Percentiles rank a stretch among this genome's conserved stretches.
Conservation (phyloP, 1,140 invertebrate species). For the Aricia agestis region DNA sequence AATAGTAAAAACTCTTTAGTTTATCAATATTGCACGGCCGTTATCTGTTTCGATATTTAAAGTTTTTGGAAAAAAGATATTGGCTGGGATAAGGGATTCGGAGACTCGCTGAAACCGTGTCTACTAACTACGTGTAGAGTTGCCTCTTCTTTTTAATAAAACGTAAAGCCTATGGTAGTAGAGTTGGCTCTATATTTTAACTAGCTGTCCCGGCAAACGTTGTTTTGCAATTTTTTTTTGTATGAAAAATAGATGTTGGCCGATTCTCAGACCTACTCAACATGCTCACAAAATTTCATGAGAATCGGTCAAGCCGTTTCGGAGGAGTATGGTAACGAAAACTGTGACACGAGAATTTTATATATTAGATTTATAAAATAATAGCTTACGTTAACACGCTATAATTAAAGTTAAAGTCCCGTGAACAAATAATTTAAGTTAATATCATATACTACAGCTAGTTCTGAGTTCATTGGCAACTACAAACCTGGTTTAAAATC, state of each 20-base stretch:
- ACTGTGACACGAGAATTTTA: too few species aligned
- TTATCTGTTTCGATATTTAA: not conserved
- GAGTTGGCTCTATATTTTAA: not conserved
- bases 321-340: too few species aligned
- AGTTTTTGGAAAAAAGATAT: not conserved
- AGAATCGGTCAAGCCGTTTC: too few species aligned
- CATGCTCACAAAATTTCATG: too few species aligned
- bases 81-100: not conserved
- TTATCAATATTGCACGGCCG: not conserved
- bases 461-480: conserved; percentile 32
- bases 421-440: not conserved
- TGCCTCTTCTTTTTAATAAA: too few species aligned
- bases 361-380: too few species aligned
- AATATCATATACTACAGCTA: not conserved
- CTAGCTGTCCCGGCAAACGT: too few species aligned
- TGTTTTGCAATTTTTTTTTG: too few species aligned
- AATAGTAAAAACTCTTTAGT: not conserved
- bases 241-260: too few species aligned
- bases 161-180: not conserved
- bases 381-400: not conserved
- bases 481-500: conserved; percentile 60
- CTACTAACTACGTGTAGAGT: too few species aligned
- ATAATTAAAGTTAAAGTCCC: not conserved
- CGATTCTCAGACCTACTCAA: too few species aligned
- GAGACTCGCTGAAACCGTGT: not conserved